Percentiles rank a stretch among this genome's conserved stretches.
Evolutionary conservation across 2,113 vertebrate genomes (phyloP).

Genomic region (Clarias macrocephalus): DNA sequence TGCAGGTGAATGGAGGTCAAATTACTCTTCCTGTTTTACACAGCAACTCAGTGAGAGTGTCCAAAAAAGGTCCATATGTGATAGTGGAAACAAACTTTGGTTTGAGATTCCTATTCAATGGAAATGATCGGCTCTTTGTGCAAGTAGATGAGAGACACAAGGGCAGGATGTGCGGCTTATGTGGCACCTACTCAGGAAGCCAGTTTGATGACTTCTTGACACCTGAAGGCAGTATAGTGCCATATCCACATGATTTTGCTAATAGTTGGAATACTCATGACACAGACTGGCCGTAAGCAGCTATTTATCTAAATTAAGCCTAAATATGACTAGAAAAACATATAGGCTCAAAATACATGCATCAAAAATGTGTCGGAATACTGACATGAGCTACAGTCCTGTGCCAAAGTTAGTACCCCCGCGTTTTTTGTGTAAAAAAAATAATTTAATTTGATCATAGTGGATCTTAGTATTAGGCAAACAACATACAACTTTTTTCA

Average conservation of each 20-base stretch:
- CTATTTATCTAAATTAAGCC: neutral
- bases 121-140: conserved; percentile 70
- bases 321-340: neutral
- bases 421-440: too few relatives aligned
- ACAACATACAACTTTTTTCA: too few relatives aligned
- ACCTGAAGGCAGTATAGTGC: conserved; percentile 63
- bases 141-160: conserved; percentile 73
- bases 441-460: too few relatives aligned
- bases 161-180: conserved; percentile 73
- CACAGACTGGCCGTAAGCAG: conserved; percentile 64
- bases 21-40: conserved; percentile 58
- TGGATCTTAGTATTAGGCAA: too few relatives aligned
- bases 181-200: conserved; percentile 72
- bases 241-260: conserved; percentile 66
- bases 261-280: conserved; percentile 71
- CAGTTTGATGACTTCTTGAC: conserved; percentile 72
- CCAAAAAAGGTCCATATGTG: conserved; percentile 53
- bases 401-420: too few relatives aligned
- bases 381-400: neutral
- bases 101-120: conserved; percentile 69
- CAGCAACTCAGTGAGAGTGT: conserved; percentile 56
- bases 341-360: neutral
- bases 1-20: conserved; percentile 58
- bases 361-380: neutral
- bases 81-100: conserved; percentile 70